Percentiles rank a stretch among this genome's conserved stretches.
These are phyloP conservation scores for Coleophora deauratella DNA, from an alignment of 2,888 invertebrate species.

Conservation along the genomic window DNA sequence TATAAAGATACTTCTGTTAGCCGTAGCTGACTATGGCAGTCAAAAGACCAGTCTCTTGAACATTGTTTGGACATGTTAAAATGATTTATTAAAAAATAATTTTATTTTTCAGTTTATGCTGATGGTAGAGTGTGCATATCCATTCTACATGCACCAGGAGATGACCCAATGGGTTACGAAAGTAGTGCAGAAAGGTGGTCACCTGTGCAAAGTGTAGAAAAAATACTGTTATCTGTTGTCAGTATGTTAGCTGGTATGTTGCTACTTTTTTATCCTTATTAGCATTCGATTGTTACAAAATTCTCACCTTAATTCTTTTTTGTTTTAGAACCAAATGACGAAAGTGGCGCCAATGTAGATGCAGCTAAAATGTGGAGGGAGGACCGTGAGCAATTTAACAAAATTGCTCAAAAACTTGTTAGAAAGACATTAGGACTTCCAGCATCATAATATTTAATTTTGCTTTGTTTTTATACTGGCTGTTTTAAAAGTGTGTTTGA, in stretches of 20 bases:
- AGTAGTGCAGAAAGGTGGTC: slow-evolving; percentile 99
- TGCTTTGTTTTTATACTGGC: neutral
- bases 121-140: slow-evolving; percentile 99
- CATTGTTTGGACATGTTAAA: too few species aligned
- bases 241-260: slow-evolving; percentile 90
- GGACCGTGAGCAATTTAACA: slow-evolving; percentile 93
- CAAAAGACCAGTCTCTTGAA: too few species aligned
- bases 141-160: slow-evolving; percentile 98
- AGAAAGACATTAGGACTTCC: slow-evolving; percentile 90
- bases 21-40: too few species aligned
- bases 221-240: slow-evolving; percentile 97
- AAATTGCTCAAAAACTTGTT: slow-evolving; percentile 93
- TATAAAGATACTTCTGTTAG: too few species aligned
- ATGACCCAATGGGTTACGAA: slow-evolving; percentile 99
- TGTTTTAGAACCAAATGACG: slow-evolving; percentile 94
- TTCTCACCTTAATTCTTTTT: too few species aligned
- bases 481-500: too few species aligned
- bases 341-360: slow-evolving; percentile 99
- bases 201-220: slow-evolving; percentile 99
- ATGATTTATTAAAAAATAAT: too few species aligned
- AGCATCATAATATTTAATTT: slow-evolving; percentile 20
- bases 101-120: slow-evolving; percentile 79
- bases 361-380: slow-evolving; percentile 99
- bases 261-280: too few species aligned
- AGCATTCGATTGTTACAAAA: too few species aligned